These are phyloP conservation scores for Emberiza fucata DNA, from an alignment of 2,113 vertebrate species.

Conservation along the genomic window DNA sequence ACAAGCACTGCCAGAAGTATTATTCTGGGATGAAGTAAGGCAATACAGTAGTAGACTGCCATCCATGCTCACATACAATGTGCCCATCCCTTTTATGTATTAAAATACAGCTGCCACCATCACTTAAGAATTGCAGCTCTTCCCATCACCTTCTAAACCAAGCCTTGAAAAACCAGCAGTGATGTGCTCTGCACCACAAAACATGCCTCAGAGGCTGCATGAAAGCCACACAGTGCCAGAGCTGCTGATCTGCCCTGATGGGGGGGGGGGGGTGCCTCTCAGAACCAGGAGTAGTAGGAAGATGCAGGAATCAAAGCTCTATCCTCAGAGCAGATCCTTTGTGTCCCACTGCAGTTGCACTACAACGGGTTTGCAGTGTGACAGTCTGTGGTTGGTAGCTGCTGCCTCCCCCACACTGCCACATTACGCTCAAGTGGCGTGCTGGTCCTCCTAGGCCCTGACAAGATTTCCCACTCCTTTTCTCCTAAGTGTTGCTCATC, in stretches of 20 bases:
- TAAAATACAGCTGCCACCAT: not conserved
- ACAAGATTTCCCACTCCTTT: not conserved
- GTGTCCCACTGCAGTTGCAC: not conserved
- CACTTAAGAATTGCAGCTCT: not conserved
- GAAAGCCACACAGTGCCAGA: rapidly evolving
- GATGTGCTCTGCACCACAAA: rapidly evolving
- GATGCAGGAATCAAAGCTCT: not conserved
- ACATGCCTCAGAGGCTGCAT: not conserved
- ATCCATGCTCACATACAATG: not conserved
- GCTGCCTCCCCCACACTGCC: not conserved
- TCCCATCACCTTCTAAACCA: not conserved
- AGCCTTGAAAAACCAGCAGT: not conserved
- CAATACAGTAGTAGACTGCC: not conserved
- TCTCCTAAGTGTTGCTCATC: not conserved
- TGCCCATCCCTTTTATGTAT: not conserved
- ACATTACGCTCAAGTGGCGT: rapidly evolving
- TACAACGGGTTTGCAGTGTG: not conserved
- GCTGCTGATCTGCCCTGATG: not conserved
- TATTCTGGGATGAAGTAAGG: not conserved
- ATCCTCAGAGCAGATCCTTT: not conserved
- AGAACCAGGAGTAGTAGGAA: rapidly evolving
- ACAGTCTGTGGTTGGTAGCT: not conserved
- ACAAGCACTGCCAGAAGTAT: not conserved
- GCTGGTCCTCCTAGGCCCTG: rapidly evolving
- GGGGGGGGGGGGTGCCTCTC: not conserved